phyloP scores from a whole-genome alignment of 2,113 vertebrate species.

The Tautogolabrus adspersus region DNA sequence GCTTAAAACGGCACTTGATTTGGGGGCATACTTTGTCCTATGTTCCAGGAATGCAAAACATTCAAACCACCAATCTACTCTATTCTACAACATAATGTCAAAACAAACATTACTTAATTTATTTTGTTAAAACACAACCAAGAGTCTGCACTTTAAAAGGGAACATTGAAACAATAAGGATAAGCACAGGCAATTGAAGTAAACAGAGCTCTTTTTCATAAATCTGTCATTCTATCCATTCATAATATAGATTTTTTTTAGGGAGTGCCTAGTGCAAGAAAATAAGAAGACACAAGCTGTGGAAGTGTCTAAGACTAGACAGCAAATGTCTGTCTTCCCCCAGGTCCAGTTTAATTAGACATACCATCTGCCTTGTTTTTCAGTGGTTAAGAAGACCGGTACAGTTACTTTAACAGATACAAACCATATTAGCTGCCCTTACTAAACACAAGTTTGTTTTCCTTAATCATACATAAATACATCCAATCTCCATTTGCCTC shows the following conservation, averaged over 20 bases:
- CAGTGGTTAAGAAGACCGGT: conserved; percentile 17
- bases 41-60: conserved; percentile 14
- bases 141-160: background rate
- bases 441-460: conserved; percentile 19
- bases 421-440: conserved; percentile 42
- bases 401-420: conserved; percentile 19
- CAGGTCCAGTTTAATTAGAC: no score
- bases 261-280: no score
- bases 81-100: background rate
- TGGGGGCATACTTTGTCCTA: conserved; percentile 3
- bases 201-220: background rate
- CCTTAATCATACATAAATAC: conserved; percentile 12
- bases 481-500: background rate
- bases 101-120: background rate
- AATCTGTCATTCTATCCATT: background rate
- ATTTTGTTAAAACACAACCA: background rate
- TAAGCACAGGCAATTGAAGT: background rate
- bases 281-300: no score
- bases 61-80: conserved; percentile 6
- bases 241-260: background rate
- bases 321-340: no score
- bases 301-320: no score
- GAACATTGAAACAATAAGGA: background rate
- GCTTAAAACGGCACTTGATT: conserved; percentile 32
- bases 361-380: background rate